These are phyloP conservation scores for Sparidentex hasta DNA, from an alignment of 2,797 vertebrate genomes.

Conservation along the genomic window DNA sequence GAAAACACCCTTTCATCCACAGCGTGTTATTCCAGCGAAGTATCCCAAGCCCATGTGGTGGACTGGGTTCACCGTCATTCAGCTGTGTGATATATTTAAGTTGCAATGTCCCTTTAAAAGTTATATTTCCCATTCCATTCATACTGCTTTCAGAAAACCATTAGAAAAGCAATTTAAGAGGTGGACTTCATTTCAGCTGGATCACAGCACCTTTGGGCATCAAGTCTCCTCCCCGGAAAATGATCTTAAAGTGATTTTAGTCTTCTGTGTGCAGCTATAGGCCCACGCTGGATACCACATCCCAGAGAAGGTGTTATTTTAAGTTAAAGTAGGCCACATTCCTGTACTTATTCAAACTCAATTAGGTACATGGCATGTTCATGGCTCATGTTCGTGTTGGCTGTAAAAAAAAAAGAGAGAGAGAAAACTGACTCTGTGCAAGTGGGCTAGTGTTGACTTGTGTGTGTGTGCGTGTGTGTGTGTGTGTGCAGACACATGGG, in stretches of 20 bases:
- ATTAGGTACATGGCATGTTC: slow-evolving; percentile 60
- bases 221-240: slow-evolving; percentile 41
- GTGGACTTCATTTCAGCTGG: slow-evolving; percentile 50
- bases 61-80: neutral
- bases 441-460: slow-evolving; percentile 3
- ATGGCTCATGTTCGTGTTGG: slow-evolving; percentile 39
- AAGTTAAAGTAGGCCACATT: slow-evolving; percentile 75
- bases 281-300: slow-evolving; percentile 42
- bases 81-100: slow-evolving; percentile 11
- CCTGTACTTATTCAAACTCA: slow-evolving; percentile 56
- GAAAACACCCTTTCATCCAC: slow-evolving; percentile 10
- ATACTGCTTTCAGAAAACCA: slow-evolving; percentile 31
- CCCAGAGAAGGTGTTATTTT: slow-evolving; percentile 70
- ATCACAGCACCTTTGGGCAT: slow-evolving; percentile 53
- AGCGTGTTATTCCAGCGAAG: neutral
- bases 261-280: slow-evolving; percentile 40
- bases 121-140: slow-evolving; percentile 40
- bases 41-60: slow-evolving; percentile 4
- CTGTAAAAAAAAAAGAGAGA: slow-evolving; percentile 12
- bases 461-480: slow-evolving; percentile 13
- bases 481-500: slow-evolving; percentile 11
- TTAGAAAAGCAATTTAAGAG: slow-evolving; percentile 41
- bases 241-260: slow-evolving; percentile 42
- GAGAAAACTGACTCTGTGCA: slow-evolving; percentile 25
- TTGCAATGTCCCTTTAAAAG: slow-evolving; percentile 53